phyloP scores from a whole-genome alignment of 1,140 invertebrate genomes.

The Magallana ariakensis region DNA sequence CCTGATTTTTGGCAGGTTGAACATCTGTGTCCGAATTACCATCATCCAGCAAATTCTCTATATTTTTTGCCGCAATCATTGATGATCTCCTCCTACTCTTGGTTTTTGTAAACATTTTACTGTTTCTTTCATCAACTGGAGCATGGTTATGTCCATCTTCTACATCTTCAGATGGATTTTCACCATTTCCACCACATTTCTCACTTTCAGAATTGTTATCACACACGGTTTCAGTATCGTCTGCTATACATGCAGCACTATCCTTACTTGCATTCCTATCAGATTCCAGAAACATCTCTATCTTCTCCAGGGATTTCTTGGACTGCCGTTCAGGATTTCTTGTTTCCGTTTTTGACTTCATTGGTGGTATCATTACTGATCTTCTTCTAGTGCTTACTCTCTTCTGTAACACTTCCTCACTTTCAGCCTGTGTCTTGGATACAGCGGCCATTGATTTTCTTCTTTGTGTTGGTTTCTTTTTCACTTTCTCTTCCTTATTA shows the following conservation, averaged over 20 bases:
- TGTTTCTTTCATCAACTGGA: not conserved
- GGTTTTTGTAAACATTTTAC: not conserved
- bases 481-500: not conserved
- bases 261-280: not conserved
- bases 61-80: not conserved
- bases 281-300: conserved; percentile 5
- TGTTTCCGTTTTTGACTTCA: not conserved
- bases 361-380: not conserved
- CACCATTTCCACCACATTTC: not conserved
- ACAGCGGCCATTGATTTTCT: not conserved
- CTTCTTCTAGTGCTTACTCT: not conserved
- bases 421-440: not conserved
- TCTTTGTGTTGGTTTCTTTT: conserved; percentile 1
- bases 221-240: not conserved
- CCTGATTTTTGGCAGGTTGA: not conserved
- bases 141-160: not conserved
- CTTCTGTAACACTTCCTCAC: not conserved
- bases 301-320: conserved; percentile 14
- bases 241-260: not conserved
- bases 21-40: not conserved
- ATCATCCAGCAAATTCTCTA: not conserved
- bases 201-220: not conserved
- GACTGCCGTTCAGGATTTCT: not conserved
- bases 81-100: not conserved
- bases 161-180: not conserved